Percentiles rank a stretch among this genome's conserved stretches.
phyloP scores from a whole-genome alignment of 2,113 vertebrate genomes.

The Hymenochirus boettgeri region DNA sequence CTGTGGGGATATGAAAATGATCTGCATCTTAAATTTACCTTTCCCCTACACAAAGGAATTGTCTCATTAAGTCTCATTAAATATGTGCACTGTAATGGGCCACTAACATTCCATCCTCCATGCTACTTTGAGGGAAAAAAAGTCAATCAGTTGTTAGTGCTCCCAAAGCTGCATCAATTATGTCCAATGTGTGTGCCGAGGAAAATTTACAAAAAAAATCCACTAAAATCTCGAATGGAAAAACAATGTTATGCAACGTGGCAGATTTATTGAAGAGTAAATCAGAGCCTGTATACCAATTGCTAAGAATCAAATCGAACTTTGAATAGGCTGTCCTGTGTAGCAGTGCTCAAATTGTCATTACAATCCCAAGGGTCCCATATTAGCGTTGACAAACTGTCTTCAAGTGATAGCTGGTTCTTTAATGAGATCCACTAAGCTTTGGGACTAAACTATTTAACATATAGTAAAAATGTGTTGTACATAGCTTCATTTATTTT shows the following conservation, averaged over 20 bases:
- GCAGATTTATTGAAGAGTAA: conserved; percentile 61
- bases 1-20: conserved; percentile 19
- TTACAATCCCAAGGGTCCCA: conserved; percentile 59
- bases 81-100: conserved; percentile 46
- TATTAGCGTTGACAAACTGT: conserved; percentile 72
- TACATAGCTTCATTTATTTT: neutral
- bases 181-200: conserved; percentile 45
- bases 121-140: conserved; percentile 53
- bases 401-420: conserved; percentile 66
- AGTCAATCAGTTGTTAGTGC: conserved; percentile 51
- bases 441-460: conserved; percentile 59
- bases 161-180: conserved; percentile 53
- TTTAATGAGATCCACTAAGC: conserved; percentile 72
- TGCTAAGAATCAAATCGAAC: conserved; percentile 64
- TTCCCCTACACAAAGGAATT: conserved; percentile 38
- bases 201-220: conserved; percentile 51
- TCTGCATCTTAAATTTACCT: conserved; percentile 36
- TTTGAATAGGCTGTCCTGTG: conserved; percentile 51
- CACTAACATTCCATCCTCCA: conserved; percentile 46
- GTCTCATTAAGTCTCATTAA: conserved; percentile 57
- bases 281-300: conserved; percentile 61
- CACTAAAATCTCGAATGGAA: conserved; percentile 46
- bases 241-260: conserved; percentile 50
- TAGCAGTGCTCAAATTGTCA: conserved; percentile 64
- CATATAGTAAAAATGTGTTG: conserved; percentile 62